Evolutionary conservation across 2,888 invertebrate species (phyloP), one percentile per base, ranked within the genome.

Genomic region (Cabera pusaria): DNA sequence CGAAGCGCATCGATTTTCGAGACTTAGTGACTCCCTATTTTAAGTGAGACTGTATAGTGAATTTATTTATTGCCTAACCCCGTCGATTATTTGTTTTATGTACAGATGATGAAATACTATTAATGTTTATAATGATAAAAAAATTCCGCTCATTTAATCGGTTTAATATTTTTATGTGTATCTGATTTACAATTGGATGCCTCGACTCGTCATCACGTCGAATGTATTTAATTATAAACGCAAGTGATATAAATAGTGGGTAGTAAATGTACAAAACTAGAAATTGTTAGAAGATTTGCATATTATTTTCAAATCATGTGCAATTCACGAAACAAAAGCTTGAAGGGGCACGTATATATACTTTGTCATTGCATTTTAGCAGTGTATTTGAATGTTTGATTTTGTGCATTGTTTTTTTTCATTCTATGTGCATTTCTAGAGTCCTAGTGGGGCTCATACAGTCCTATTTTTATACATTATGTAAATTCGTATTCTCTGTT

Each of bases 401-500:
- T n/a, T 84, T 81, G 73, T 83, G 77, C 71, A 72, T 82, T 84
- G 58, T 73, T 79, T 86, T n/a, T n/a, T 85, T 76, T 78, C 76
- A 79, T 78, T 78, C 70, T 82, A 75, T 67, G 66, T 86, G 86
- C 86, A 87, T 87, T 87, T 86, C 71, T 51, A 44, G 87, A 76
- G 85, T 76, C 81, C 59, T 59, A 49, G 53, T 52, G 66, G 73
- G 85, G 59, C 82, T 83, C 85, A 55, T 75, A 85, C 83, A 85
- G 84, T 87, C 88, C 86, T 88, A 88, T 88, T 88, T 87, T 88
- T 88, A 87, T 88, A 88, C 86, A 87, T 78, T 79, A 85, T 86
- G 80, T 85, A 82, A 82, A 84, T 67, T 81, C 77, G 77, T 82
- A 78, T 80, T 82, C 80, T 85, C 81, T 81, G 76, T 86, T 85